phyloP scores from a whole-genome alignment of 2,113 vertebrate genomes.

The Morphnarchus princeps region DNA sequence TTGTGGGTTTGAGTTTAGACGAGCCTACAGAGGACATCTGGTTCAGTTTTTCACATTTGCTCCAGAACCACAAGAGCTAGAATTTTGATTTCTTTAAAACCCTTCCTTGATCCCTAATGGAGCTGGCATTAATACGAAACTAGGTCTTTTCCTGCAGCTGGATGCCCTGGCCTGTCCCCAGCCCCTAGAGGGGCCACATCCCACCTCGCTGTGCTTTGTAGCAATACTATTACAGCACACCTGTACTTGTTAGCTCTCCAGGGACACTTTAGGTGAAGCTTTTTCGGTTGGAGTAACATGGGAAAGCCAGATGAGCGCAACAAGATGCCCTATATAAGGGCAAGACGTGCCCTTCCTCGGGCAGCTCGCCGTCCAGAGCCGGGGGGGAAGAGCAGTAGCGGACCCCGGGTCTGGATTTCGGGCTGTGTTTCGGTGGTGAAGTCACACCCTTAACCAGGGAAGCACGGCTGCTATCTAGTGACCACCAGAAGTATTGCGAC shows the following conservation, averaged over 20 bases:
- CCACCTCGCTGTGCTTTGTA: rapidly evolving
- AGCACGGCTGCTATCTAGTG: neutral
- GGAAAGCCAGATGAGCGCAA: neutral
- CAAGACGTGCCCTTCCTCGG: neutral
- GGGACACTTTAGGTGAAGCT: neutral
- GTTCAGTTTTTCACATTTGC: neutral
- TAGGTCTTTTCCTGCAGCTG: neutral
- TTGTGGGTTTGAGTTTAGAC: neutral
- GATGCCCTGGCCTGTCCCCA: neutral
- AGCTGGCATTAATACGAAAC: neutral
- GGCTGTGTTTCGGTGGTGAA: neutral
- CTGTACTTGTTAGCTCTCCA: neutral
- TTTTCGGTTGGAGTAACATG: neutral
- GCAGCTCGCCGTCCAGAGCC: no score
- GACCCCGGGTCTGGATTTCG: neutral
- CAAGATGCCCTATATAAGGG: neutral
- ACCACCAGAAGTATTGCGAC: neutral
- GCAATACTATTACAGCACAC: no score
- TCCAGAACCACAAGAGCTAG: neutral
- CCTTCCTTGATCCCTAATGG: neutral
- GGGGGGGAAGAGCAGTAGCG: neutral
- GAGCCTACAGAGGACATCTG: neutral
- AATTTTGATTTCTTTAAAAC: neutral
- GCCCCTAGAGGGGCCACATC: neutral
- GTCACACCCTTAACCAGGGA: neutral